Evolutionary conservation across 2,797 vertebrate genomes (phyloP), one percentile per base, ranked within the genome.

Genomic region (Semotilus atromaculatus): DNA sequence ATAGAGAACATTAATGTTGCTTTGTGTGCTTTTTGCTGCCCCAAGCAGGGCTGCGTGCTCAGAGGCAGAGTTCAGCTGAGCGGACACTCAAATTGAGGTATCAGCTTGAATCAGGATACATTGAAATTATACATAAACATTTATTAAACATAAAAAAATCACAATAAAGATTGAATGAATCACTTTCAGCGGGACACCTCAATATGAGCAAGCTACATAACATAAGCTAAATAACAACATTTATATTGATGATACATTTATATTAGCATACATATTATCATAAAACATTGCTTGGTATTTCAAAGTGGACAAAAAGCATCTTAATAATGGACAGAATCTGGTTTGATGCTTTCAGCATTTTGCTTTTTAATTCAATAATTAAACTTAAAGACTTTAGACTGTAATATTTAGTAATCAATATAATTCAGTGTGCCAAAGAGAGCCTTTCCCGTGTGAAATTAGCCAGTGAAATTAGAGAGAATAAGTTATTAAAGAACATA

Each of bases 1-100:
- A 95, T 87, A 95, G 89, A 94, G 21, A 93, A 87, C 85, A 93
- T 96, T 94, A 95, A 92, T 92, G 92, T 91, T 82, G 88, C 21
- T 76, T 68, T 36, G 34, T 70, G 74, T 51, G 79, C 58, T 51
- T 74, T 38, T 43, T n/a, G 53, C 72, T 68, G 38, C 43, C 74
- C 83, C 51, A 66, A 55, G 55, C 62, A 67, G 70, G 84, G 53
- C 51, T 18, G 43, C 85, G 51, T 83, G 90, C 75, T 79, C 82
- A 9, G 68, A 48, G 83, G 92, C 93, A 89, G 68, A 88, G 87
- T 90, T 91, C 31, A 74, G 43, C 26, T 89, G 88, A 85, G 91
- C 86, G 91, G 91, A 91, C 88, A 91, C 87, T 82, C 34, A 87
- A 53, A 88, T 75, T 89, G 89, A 89, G 91, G 85, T 84, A 86